Conservation (phyloP, 2,888 invertebrate species). For the Machimus rusticus region DNA sequence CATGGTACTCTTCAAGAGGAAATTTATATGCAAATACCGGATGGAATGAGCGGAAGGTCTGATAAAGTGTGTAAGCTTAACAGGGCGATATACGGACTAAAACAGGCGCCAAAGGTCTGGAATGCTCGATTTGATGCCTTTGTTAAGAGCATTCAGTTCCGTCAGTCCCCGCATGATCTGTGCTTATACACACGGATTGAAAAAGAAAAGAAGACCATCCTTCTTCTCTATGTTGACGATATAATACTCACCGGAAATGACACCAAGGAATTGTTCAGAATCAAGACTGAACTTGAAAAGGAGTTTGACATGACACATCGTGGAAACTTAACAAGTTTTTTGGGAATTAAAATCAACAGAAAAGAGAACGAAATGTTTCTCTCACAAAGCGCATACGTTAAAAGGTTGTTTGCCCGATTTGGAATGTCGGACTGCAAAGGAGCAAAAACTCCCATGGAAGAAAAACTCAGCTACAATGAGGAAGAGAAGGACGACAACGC, state of each 20-base stretch:
- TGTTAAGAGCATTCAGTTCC: conserved; percentile 40
- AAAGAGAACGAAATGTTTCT: neutral
- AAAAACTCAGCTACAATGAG: too few relatives aligned
- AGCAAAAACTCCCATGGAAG: conserved; percentile 47
- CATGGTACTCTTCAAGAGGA: conserved; percentile 35
- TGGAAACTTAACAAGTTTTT: conserved; percentile 3
- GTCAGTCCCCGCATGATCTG: conserved; percentile 43
- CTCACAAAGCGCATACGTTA: neutral
- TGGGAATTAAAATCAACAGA: conserved; percentile 41
- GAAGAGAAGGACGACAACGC: conserved; percentile 32
- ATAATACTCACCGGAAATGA: conserved; percentile 26
- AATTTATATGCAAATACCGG: conserved; percentile 2
- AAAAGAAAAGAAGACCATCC: conserved; percentile 47
- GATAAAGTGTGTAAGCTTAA: conserved; percentile 43
- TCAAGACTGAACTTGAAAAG: conserved; percentile 47
- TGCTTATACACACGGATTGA: conserved; percentile 46
- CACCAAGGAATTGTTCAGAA: conserved; percentile 16
- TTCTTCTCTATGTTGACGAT: conserved; percentile 49
- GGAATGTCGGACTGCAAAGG: conserved; percentile 47
- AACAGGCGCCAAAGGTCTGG: conserved; percentile 47
- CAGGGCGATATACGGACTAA: conserved; percentile 47
- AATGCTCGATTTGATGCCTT: conserved; percentile 39
- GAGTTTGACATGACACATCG: conserved; percentile 46
- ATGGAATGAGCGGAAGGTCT: neutral
- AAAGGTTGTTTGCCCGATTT: too few relatives aligned